Base-by-base conservation (phyloP, 2,888 invertebrate species). In the Noctua janthe region DNA sequence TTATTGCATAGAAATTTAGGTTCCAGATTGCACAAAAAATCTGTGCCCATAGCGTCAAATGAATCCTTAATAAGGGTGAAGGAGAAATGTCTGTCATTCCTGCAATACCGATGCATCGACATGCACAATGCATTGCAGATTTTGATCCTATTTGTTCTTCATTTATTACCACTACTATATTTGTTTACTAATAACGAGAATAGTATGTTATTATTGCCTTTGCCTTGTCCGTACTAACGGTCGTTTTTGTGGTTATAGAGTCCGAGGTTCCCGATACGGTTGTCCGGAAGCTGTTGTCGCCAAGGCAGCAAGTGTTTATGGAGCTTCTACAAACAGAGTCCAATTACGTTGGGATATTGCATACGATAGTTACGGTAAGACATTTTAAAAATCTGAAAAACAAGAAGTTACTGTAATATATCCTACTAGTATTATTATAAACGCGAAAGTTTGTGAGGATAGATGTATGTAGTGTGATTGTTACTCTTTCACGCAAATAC, bases 271-370 rank as follows among this genome's bases (percentile, higher is more conserved):
- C 97, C 71, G 97, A 97, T 89, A 98, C 98, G 91, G 97, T 97
- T 75, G 97, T 98, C 81, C 96, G 98, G 85, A 98, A 98, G 91
- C 97, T 97, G 88, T 97, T 98, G 94, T 98, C 98, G 69, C 98
- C 98, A 6, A 97, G 99, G 75, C 98, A 98, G 92, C 98, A 98
- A 95, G 98, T 99, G 74, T 98, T 98, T 94, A 97, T 98, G 96
- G 99, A 99, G 96, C 97, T 99, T 91, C 98, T 99, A 86, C 99
- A 99, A 95, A 99, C 99, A 1, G 99, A 99, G 96, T 98, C 98
- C 82, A 99, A 99, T 97, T 99, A 99, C 95, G 99, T 99, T 82
- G 98, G 98, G 84, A 99, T 99, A 93, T 97, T 99, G 90, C 98
- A 99, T 91, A 99, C 99, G 64, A 99, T 99, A 92, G 98, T 99